These are phyloP conservation scores for Hydropsyche tenuis DNA, from an alignment of 1,140 invertebrate genomes.

Conservation along the genomic window DNA sequence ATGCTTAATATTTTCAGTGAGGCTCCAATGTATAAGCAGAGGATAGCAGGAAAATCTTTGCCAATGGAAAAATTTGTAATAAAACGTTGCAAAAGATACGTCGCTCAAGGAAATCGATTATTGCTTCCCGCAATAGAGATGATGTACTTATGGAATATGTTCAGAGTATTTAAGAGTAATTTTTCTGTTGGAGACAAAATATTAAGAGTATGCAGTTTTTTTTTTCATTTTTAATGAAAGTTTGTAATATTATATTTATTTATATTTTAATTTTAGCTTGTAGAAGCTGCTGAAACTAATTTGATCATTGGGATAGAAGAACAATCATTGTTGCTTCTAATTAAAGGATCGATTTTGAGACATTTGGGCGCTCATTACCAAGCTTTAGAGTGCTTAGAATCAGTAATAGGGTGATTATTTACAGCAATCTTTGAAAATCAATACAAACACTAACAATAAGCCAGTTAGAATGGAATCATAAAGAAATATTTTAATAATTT, in stretches of 20 bases:
- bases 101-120: conserved; percentile 75
- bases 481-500: no score
- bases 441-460: no score
- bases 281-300: conserved; percentile 30
- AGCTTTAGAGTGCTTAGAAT: conserved; percentile 38
- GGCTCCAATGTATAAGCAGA: conserved; percentile 82
- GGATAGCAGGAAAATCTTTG: conserved; percentile 94
- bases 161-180: conserved; percentile 81
- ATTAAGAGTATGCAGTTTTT: conserved; percentile 60
- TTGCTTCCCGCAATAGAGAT: conserved; percentile 86
- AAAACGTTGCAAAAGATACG: conserved; percentile 81
- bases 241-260: conserved; percentile 2
- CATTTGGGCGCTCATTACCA: conserved; percentile 44
- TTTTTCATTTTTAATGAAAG: neutral
- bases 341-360: conserved; percentile 68
- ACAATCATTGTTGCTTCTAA: conserved; percentile 74
- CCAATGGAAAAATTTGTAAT: conserved; percentile 96
- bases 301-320: conserved; percentile 70
- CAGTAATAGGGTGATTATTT: conserved; percentile 39
- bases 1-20: conserved; percentile 63
- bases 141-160: conserved; percentile 94
- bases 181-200: conserved; percentile 72
- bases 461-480: no score
- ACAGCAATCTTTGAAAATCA: no score
- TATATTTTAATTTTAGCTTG: conserved; percentile 27